phyloP scores from a whole-genome alignment of 2,797 vertebrate species.

The Lepidocolaptes lacrymiger region DNA sequence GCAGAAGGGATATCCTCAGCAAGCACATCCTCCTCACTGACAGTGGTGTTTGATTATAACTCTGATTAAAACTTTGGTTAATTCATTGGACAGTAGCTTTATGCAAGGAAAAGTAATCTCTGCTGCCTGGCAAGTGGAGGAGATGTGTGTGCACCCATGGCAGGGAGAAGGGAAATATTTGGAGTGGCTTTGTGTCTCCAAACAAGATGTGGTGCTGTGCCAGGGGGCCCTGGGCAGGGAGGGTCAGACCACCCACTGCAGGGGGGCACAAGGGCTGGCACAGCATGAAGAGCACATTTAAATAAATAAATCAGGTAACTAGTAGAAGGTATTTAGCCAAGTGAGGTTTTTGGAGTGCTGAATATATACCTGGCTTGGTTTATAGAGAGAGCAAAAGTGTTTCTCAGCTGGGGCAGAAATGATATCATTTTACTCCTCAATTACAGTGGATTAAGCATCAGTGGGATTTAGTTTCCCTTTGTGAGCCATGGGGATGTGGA shows the following conservation, averaged over 20 bases:
- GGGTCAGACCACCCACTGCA: not conserved
- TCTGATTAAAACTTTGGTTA: not conserved
- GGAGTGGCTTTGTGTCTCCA: not conserved
- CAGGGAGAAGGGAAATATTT: not conserved
- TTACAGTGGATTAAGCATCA: fast-evolving
- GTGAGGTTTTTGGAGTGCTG: not conserved
- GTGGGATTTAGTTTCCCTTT: not conserved
- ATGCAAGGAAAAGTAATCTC: not conserved
- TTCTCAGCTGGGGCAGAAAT: not conserved
- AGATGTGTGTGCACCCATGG: not conserved
- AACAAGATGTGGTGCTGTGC: not conserved
- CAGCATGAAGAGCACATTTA: not conserved
- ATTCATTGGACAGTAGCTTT: not conserved
- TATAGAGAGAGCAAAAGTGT: not conserved
- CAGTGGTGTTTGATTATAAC: not conserved
- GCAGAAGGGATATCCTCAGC: not conserved
- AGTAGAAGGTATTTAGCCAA: not conserved
- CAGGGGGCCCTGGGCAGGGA: not conserved
- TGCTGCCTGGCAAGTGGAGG: not conserved
- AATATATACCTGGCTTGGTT: not conserved
- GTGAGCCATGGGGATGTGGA: not conserved
- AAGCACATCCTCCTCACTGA: not conserved
- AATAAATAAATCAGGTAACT: not conserved
- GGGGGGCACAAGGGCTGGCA: not conserved
- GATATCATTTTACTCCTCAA: not conserved